These are phyloP conservation scores for Drosophila recens DNA, from an alignment of 2,888 invertebrate species.

Conservation along the genomic window DNA sequence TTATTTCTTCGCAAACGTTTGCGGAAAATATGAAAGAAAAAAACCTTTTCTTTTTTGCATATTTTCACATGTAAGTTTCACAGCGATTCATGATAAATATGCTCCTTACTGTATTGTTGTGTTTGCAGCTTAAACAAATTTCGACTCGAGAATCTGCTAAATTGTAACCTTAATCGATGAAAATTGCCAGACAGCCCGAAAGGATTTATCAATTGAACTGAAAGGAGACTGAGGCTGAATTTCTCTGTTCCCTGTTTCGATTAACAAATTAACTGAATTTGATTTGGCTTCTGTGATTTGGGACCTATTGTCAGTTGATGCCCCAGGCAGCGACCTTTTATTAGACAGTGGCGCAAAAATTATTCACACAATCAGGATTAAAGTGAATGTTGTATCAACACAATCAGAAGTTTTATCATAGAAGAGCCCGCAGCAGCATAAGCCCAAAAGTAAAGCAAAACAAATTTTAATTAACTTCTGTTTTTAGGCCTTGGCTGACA, in stretches of 20 bases:
- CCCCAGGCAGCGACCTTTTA: slow-evolving; percentile 6
- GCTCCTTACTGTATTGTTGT: slow-evolving; percentile 13
- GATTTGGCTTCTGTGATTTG: slow-evolving; percentile 22
- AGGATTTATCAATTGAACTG: slow-evolving; percentile 8
- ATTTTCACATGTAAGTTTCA: slow-evolving; percentile 38
- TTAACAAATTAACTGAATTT: slow-evolving; percentile 36
- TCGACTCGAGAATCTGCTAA: slow-evolving; percentile 28
- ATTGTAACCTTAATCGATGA: slow-evolving; percentile 40
- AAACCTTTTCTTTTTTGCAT: slow-evolving; percentile 31
- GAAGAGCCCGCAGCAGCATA: slow-evolving; percentile 46
- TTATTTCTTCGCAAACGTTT: slow-evolving; percentile 20
- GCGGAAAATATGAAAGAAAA: slow-evolving; percentile 19
- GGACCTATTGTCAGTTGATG: slow-evolving; percentile 17
- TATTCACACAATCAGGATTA: slow-evolving; percentile 42
- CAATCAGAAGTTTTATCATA: slow-evolving; percentile 38
- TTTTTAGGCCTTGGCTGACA: slow-evolving; percentile 26
- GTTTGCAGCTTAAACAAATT: slow-evolving; percentile 35
- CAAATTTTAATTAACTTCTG: slow-evolving; percentile 74
- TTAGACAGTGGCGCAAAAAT: slow-evolving; percentile 15
- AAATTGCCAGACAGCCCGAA: slow-evolving; percentile 17
- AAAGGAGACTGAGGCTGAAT: not conserved
- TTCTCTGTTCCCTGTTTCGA: not conserved
- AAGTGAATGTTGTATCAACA: slow-evolving; percentile 20
- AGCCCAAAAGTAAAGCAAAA: slow-evolving; percentile 64
- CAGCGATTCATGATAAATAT: slow-evolving; percentile 35